Evolutionary conservation across 2,113 vertebrate species (phyloP).

Genomic region (Mus pahari): DNA sequence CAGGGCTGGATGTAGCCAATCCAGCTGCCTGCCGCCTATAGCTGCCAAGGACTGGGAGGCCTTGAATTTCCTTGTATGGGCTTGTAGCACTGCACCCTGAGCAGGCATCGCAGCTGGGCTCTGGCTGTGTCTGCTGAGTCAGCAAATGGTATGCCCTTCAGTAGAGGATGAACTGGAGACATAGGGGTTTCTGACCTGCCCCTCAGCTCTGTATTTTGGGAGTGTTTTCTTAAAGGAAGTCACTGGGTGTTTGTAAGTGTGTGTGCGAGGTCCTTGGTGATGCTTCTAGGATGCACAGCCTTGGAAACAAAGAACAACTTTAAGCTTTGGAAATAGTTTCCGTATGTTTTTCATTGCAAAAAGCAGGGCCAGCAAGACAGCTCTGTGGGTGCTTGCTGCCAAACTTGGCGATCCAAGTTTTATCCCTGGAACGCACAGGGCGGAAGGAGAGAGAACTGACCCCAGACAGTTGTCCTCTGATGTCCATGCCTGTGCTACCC

Average conservation of each 20-base stretch:
- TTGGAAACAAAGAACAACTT: neutral
- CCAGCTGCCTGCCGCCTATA: neutral
- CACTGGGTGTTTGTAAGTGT: too few species aligned
- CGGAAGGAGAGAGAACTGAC: neutral
- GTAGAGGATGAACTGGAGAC: neutral
- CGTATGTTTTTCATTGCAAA: neutral
- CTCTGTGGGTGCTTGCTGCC: too few species aligned
- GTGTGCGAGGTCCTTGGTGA: rapidly evolving
- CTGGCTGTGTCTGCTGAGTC: constrained; percentile 12
- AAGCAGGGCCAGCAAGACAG: neutral
- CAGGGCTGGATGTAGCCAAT: rapidly evolving
- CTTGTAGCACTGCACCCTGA: neutral
- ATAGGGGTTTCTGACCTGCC: too few species aligned
- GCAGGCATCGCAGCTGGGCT: neutral
- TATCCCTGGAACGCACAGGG: neutral
- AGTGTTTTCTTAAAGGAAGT: neutral
- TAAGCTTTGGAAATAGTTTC: constrained; percentile 5
- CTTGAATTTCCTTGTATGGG: constrained; percentile 58
- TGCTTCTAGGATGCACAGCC: neutral
- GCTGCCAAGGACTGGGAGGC: neutral
- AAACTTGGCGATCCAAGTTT: neutral
- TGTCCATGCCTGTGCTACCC: neutral
- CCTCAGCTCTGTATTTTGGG: neutral
- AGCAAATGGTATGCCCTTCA: neutral
- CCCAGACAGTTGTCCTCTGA: neutral